phyloP scores from a whole-genome alignment of 2,797 vertebrate species.

The Oreonectes daqikongensis region DNA sequence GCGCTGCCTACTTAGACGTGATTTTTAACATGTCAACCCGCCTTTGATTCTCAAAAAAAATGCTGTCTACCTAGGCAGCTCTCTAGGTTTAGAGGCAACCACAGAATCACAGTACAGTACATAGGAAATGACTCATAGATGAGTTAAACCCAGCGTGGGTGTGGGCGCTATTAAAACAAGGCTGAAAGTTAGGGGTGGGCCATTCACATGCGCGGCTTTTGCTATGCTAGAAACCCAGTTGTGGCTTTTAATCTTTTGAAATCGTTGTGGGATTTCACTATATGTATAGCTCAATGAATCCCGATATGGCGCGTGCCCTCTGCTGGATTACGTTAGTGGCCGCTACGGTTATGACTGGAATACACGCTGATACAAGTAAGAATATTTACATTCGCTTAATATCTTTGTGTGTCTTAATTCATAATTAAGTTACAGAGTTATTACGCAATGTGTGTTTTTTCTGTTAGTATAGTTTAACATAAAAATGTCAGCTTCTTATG shows the following conservation, averaged over 20 bases:
- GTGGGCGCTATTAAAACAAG: conserved; percentile 82
- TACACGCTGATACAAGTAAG: conserved; percentile 76
- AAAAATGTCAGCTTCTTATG: no score
- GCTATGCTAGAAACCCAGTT: conserved; percentile 71
- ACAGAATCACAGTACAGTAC: conserved; percentile 69
- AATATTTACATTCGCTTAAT: conserved; percentile 29
- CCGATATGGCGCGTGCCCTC: conserved; percentile 62
- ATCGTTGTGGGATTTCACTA: conserved; percentile 62
- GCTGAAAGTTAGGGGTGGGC: conserved; percentile 77
- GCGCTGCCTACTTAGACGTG: background rate
- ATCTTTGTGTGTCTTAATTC: background rate
- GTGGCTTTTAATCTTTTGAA: conserved; percentile 70
- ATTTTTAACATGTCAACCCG: background rate
- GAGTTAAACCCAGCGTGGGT: conserved; percentile 76
- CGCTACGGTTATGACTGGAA: conserved; percentile 62
- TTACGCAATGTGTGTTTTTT: background rate
- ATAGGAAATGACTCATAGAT: conserved; percentile 82
- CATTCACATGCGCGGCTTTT: conserved; percentile 74
- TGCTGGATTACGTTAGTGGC: conserved; percentile 71
- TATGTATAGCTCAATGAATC: conserved; percentile 67
- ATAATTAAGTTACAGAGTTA: background rate
- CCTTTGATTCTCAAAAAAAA: background rate
- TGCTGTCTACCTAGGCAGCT: background rate
- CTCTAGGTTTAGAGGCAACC: conserved; percentile 42
- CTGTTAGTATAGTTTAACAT: background rate